A percentile compares a stretch with the other conserved stretches of the same genome.
Conservation (phyloP, 1,140 invertebrate genomes). For the Atta texana region DNA sequence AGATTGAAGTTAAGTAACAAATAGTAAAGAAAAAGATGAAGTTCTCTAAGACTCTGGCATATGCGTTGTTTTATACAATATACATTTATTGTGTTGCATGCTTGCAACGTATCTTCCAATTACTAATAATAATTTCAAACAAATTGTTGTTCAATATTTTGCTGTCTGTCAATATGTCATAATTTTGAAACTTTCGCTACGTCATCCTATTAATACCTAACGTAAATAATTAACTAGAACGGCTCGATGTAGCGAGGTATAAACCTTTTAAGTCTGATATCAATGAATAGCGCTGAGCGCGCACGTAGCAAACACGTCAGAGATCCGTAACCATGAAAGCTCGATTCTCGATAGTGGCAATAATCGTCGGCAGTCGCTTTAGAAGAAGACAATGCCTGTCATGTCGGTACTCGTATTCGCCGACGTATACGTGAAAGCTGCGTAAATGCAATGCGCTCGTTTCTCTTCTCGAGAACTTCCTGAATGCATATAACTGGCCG, state of each 20-base stretch:
- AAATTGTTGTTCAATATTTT: slow-evolving; percentile 11
- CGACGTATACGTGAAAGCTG: slow-evolving; percentile 32
- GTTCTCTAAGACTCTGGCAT: neutral
- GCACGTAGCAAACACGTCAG: slow-evolving; percentile 1
- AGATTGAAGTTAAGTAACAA: neutral
- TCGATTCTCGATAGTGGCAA: slow-evolving; percentile 60
- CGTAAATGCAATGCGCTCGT: slow-evolving; percentile 55
- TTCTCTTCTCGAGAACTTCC: slow-evolving; percentile 37
- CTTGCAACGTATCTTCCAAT: neutral
- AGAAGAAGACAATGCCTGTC: slow-evolving; percentile 55
- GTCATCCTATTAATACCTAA: neutral
- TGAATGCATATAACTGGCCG: neutral
- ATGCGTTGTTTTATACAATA: neutral
- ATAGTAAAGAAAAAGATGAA: neutral
- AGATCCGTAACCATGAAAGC: slow-evolving; percentile 48
- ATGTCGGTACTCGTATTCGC: neutral
- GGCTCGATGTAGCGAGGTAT: neutral
- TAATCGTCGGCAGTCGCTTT: slow-evolving; percentile 52
- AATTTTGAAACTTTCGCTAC: slow-evolving; percentile 5
- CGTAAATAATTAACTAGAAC: slow-evolving; percentile 41
- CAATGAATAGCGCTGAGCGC: slow-evolving; percentile 13
- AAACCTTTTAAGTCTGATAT: slow-evolving; percentile 26
- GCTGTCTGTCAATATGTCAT: slow-evolving; percentile 21
- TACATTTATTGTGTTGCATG: neutral
- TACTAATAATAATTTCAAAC: slow-evolving; percentile 36